phyloP scores from a whole-genome alignment of 35 echinoderm and acorn worm species.

The Anneissia japonica region DNA sequence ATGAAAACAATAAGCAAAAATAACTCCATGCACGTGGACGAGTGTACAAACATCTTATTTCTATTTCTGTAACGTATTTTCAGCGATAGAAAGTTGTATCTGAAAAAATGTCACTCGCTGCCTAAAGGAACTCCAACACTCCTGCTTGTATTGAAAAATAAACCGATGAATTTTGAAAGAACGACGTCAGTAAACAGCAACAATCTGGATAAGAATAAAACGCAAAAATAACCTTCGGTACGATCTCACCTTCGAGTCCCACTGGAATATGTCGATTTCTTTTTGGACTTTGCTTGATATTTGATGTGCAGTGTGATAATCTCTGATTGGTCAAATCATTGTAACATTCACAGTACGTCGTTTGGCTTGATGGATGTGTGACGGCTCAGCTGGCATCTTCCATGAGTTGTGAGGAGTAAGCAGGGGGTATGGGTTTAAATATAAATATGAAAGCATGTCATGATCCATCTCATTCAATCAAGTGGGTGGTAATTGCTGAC shows the following conservation, averaged over 20 bases:
- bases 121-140: too few relatives aligned
- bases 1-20: background rate
- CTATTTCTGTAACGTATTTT: too few relatives aligned
- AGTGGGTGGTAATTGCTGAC: background rate
- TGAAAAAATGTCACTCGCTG: too few relatives aligned
- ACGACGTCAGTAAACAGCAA: too few relatives aligned
- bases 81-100: too few relatives aligned
- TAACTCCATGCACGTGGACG: background rate
- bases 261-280: background rate
- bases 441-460: background rate
- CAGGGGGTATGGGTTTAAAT: background rate
- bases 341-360: background rate
- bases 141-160: too few relatives aligned
- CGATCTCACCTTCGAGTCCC: background rate
- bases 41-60: background rate
- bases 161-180: too few relatives aligned
- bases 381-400: background rate
- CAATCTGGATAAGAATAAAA: background rate
- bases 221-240: background rate
- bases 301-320: background rate
- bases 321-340: background rate
- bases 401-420: background rate
- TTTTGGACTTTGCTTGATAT: background rate
- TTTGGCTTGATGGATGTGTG: background rate
- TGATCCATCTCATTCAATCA: background rate